Percentiles rank a stretch among this genome's conserved stretches.
Conservation (phyloP, 2,888 invertebrate species). For the Plemyria rubiginata region DNA sequence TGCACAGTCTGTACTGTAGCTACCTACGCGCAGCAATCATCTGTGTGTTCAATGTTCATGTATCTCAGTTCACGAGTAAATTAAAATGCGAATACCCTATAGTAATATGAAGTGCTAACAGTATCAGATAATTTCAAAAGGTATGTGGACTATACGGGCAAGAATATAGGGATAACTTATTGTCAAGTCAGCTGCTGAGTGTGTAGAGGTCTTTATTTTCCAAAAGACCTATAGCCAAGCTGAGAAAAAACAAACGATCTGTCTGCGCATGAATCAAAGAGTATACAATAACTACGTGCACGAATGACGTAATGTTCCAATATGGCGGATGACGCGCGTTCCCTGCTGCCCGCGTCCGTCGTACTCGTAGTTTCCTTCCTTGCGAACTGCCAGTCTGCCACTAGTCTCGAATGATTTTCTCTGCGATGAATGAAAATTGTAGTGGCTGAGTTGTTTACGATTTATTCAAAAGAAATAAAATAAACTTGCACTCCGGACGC, state of each 20-base stretch:
- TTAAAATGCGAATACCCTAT: too few relatives aligned
- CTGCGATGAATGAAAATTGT: slow-evolving; percentile 79
- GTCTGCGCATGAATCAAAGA: too few relatives aligned
- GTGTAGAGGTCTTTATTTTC: slow-evolving; percentile 5
- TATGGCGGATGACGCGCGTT: slow-evolving; percentile 83
- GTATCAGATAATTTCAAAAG: too few relatives aligned
- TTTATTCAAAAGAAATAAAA: slow-evolving; percentile 59
- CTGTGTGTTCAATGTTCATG: too few relatives aligned
- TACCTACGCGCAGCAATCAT: too few relatives aligned
- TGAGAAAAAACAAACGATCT: slow-evolving; percentile 11
- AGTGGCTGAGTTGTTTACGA: slow-evolving; percentile 63
- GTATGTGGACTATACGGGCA: too few relatives aligned
- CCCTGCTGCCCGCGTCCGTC: slow-evolving; percentile 63
- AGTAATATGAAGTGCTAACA: too few relatives aligned
- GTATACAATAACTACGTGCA: too few relatives aligned
- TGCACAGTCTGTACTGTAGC: too few relatives aligned
- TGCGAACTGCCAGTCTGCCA: slow-evolving; percentile 68
- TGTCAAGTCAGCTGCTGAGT: too few relatives aligned
- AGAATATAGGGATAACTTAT: too few relatives aligned
- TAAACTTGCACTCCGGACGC: slow-evolving; percentile 61
- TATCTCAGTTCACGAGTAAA: too few relatives aligned
- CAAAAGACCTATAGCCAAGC: neutral
- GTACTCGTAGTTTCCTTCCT: slow-evolving; percentile 65
- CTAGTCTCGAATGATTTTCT: slow-evolving; percentile 75
- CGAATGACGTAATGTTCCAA: slow-evolving; percentile 79